Evolutionary conservation across 2,888 invertebrate species (phyloP), one percentile per base, ranked within the genome.

Genomic region (Syrista parreyssii): DNA sequence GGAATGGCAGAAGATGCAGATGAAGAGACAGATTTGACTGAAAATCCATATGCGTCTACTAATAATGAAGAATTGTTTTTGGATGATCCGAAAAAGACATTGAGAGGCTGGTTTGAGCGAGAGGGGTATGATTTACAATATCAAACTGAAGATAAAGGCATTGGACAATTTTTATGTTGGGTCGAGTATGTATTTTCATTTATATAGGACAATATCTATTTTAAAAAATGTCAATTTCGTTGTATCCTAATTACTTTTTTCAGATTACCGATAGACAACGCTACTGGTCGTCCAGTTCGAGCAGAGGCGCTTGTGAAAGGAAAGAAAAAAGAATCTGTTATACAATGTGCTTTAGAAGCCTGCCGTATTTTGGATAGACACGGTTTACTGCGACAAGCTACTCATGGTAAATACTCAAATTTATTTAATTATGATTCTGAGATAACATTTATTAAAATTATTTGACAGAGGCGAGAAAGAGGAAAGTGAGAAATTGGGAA

Each of bases 1-100:
- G 99, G 99, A 84, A 97, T 99, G 95, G 95, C 96, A 94, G 98
- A 98, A 83, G 98, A 98, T 87, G 97, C 97, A 0, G 97, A 97
- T 83, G 97, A 97, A 83, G 97, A 97, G 85, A 94, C 95, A 0
- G 97, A 97, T 88, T 89, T 96, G 4, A 91, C 95, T 0, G 96
- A 96, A 82, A 98, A 98, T 92, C 98, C 98, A 0, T 98, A 94
- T 88, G 97, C 98, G 0, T 93, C 93, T 75, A 94, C 95, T 0
- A 94, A 94, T 74, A 97, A 98, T 89, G 98, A 99, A 90, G 97
- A 98, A 82, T 91, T 98, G 31, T 98, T 98, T 90, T 92, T 98
- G 68, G 96, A 97, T 76, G 99, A 99, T 92, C 99, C 99, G 0
- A 98, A 99, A 92, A 98, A 98, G 91, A 97, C 98, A 0, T 91